Evolutionary conservation across 2,888 invertebrate genomes (phyloP), one percentile per base, ranked within the genome.

Genomic region (Polyommatus iphigenia): DNA sequence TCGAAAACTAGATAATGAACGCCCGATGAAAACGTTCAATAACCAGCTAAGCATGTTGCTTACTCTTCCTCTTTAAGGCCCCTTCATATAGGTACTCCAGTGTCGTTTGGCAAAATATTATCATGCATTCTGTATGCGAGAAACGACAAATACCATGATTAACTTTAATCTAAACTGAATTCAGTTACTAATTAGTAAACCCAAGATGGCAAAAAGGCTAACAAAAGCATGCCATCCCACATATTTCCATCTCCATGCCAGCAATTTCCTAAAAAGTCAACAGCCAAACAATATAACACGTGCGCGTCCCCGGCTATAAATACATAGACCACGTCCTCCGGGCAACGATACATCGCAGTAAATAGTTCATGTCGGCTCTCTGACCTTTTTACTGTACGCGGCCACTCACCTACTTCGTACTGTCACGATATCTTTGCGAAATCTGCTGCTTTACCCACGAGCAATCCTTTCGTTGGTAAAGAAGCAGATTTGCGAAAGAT

Each of bases 311-410:
- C n/a, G 20, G 41, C 73, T 41, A 41, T 20, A 20, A 41, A 73
- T 73, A 73, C 41, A 72, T 41, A 41, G 18, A 54, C 54, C 54
- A 54, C 54, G 54, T 67, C 67, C 67, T 67, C 54, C 54, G 54
- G 13, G 4, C 18, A 15, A 67, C 67, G 67, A 29, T 67, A 67
- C 67, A 67, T 67, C 29, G 29, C 29, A 41, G 15, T 5, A 46
- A 72, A 41, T 72, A 41, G 41, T 41, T 20, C 54, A 86, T 85
- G 87, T 86, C 85, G 86, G 83, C 85, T 83, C 85, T 84, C 83
- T 87, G 87, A 90, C 89, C 88, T 90, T 90, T 90, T 88, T 86
- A 87, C 87, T 88, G 82, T 85, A 46, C 20, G 32, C 50, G 54
- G 71, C 50, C 32, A 46, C n/a, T 67, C 24, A 24, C 67, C 50